phyloP scores from a whole-genome alignment of 2,888 invertebrate species.

The Epirrhoe alternata region DNA sequence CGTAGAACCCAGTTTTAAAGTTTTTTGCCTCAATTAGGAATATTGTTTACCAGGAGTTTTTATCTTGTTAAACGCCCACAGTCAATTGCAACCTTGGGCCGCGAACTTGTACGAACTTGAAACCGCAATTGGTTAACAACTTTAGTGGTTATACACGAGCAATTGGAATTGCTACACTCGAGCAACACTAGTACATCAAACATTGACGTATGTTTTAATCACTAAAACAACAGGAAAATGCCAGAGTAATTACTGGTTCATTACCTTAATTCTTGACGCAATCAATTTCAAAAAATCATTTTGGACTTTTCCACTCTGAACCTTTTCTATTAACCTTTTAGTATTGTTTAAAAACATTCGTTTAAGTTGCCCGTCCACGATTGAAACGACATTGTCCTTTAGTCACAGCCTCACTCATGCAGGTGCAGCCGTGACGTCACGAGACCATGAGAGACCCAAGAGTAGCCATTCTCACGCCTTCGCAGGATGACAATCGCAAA shows the following conservation, averaged over 20 bases:
- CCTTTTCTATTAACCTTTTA: neutral
- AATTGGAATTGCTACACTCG: neutral
- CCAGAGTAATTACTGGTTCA: neutral
- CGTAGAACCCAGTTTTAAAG: neutral
- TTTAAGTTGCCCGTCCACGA: neutral
- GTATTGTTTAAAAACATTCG: neutral
- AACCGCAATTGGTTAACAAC: conserved; percentile 72
- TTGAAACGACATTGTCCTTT: conserved; percentile 68
- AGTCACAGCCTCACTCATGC: conserved; percentile 61
- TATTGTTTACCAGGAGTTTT: conserved; percentile 41
- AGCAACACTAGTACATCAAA: neutral
- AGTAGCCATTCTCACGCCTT: conserved; percentile 82
- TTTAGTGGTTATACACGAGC: conserved; percentile 43
- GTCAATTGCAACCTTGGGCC: conserved; percentile 52
- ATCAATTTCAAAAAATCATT: neutral
- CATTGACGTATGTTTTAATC: no score
- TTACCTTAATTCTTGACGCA: neutral
- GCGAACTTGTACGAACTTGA: conserved; percentile 71
- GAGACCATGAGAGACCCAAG: conserved; percentile 74
- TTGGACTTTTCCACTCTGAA: neutral
- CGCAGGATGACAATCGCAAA: conserved; percentile 71
- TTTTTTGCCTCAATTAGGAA: conserved; percentile 20
- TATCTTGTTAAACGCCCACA: conserved; percentile 42
- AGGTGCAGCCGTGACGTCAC: conserved; percentile 78
- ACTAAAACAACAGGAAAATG: neutral